phyloP scores from a whole-genome alignment of 2,113 vertebrate species.

The Hippolais icterina region DNA sequence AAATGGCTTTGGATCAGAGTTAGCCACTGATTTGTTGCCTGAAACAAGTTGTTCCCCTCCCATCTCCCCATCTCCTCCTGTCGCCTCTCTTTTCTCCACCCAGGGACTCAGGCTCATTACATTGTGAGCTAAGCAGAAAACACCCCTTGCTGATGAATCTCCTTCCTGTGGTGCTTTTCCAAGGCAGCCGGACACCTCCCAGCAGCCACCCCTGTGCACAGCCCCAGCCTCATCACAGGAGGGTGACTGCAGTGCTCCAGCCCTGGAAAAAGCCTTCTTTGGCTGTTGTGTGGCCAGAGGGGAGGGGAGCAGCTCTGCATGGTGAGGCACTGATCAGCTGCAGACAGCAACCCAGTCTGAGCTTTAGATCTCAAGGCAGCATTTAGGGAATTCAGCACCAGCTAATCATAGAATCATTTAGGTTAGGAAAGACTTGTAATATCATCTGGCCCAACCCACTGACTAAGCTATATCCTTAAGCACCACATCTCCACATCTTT shows the following conservation, averaged over 20 bases:
- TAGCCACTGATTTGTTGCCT: constrained; percentile 49
- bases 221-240: neutral
- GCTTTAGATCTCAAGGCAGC: neutral
- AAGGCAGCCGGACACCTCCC: neutral
- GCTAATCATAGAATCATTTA: neutral
- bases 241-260: neutral
- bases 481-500: neutral
- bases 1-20: constrained; percentile 16
- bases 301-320: neutral
- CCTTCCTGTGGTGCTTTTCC: neutral
- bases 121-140: constrained; percentile 29
- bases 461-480: neutral
- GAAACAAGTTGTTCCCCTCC: constrained; percentile 45
- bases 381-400: neutral
- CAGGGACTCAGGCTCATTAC: constrained; percentile 12
- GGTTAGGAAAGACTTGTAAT: neutral
- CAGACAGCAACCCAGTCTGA: neutral
- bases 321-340: neutral
- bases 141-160: neutral
- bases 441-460: neutral
- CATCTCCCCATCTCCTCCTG: constrained; percentile 4
- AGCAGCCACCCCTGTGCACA: neutral
- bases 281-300: neutral
- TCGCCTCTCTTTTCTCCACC: constrained; percentile 8
- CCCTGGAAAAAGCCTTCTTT: neutral